A percentile compares a stretch with the other conserved stretches of the same genome.
Conservation (phyloP, 2,797 vertebrate species). For the Loris lydekkerianus region DNA sequence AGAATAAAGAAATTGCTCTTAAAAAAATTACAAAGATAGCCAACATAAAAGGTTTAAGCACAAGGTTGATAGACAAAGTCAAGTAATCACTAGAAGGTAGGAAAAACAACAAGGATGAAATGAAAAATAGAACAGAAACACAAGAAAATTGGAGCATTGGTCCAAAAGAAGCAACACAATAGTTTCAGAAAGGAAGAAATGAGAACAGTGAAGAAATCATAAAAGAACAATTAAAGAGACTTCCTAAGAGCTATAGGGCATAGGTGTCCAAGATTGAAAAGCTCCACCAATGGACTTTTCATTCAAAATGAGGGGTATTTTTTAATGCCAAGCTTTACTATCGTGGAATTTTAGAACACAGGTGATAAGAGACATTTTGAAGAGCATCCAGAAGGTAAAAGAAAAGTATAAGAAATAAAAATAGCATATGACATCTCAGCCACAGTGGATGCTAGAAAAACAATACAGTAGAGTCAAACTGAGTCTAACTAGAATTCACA, state of each 20-base stretch:
- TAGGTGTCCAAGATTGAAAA: background rate
- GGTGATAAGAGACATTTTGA: background rate
- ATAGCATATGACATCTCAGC: background rate
- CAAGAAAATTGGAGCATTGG: background rate
- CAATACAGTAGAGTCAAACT: background rate
- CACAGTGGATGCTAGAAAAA: background rate
- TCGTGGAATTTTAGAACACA: background rate
- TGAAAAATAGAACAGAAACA: background rate
- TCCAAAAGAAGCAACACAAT: background rate
- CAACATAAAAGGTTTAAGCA: background rate
- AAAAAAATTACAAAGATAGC: background rate
- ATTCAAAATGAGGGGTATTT: background rate
- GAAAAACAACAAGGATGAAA: background rate
- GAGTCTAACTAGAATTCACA: background rate
- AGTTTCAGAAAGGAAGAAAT: background rate
- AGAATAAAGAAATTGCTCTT: background rate
- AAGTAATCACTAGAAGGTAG: background rate
- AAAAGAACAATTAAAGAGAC: background rate
- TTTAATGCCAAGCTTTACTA: background rate
- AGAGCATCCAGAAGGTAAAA: background rate
- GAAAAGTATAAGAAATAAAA: background rate
- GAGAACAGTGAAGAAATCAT: background rate
- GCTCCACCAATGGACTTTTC: background rate
- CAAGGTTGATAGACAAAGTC: background rate
- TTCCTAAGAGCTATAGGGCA: background rate